phyloP scores from a whole-genome alignment of 2,888 invertebrate species.

The Andricus quercusramuli region DNA sequence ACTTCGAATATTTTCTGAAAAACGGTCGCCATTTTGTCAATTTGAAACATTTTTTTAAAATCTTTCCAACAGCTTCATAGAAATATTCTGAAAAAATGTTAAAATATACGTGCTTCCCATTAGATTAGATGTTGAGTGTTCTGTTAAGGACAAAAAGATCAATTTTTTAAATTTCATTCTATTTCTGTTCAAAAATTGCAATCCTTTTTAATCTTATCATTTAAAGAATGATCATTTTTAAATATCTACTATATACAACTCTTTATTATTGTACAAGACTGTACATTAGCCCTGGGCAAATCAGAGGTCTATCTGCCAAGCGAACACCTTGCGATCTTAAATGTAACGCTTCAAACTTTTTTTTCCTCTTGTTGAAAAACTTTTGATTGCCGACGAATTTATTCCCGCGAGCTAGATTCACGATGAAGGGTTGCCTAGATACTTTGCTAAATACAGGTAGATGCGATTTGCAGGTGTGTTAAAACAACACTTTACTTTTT shows the following conservation, averaged over 20 bases:
- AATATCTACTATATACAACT: background rate
- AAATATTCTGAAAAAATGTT: no score
- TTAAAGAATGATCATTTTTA: background rate
- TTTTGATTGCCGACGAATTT: conserved; percentile 40
- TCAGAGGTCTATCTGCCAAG: conserved; percentile 32
- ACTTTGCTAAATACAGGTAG: conserved; percentile 39
- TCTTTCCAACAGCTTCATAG: no score
- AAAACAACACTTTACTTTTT: conserved; percentile 31
- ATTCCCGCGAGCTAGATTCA: conserved; percentile 26
- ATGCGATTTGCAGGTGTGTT: conserved; percentile 33
- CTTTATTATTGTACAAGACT: conserved; percentile 6
- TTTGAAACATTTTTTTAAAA: no score
- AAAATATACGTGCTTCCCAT: no score
- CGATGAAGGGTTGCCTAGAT: conserved; percentile 25
- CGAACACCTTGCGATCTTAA: conserved; percentile 39
- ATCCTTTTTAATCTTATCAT: no score
- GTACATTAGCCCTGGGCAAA: conserved; percentile 29
- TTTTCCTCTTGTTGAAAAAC: conserved; percentile 14
- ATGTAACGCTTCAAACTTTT: conserved; percentile 29
- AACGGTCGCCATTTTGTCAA: no score
- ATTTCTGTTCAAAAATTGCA: no score
- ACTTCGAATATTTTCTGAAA: no score
- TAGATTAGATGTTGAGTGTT: no score
- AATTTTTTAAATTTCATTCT: no score
- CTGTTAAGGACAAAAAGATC: no score